Base-by-base conservation (phyloP, 2,113 vertebrate species). In the Pyrgilauda ruficollis region DNA sequence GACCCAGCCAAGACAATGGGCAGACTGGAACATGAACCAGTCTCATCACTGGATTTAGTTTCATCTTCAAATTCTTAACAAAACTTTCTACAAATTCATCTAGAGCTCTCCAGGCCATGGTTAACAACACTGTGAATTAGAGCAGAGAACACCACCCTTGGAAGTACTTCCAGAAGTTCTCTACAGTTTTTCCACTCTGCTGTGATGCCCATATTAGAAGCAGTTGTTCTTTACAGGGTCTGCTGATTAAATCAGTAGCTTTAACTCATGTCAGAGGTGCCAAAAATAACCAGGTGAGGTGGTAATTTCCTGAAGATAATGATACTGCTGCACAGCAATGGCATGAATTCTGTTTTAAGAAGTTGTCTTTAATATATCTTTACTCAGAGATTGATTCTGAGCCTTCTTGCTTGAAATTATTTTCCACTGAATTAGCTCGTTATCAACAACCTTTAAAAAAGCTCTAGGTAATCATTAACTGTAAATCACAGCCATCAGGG, bases 381-480 rank as follows among this genome's bases (percentile, higher is more conserved):
- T 7, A 52, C 6, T 80, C 47, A 64, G 9, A 61, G 31, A 83
- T 2, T 70, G 43, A 83, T 47, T 87, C 62, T 63, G 24, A 44
- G n/a, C 52, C 50, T 80, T 88, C 90, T 50, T 75, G 64, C 35
- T 41, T 49, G 59, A 88, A 91, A 80, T 67, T 49, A 44, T 39
- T 93, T 96, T 63, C 78, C 59, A 78, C 2, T 53, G 68, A 93
- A 93, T 78, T 80, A 95, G 15, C 20, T 77, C 67, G 13, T 77
- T 95, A 91, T 24, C 82, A 52, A 86, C 61, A 91, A 88, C 67
- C 67, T 91, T 73, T 90, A 75, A 75, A 87, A 95, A 79, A 85
- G 31, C 59, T 93, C 72, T 44, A 87, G 74, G 64, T 84, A 90
- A 96, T 74, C 72, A 94, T 80, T 94, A 96, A 77, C 46, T 93